phyloP scores from a whole-genome alignment of 2,888 invertebrate genomes.

The Hirudinaria manillensis region DNA sequence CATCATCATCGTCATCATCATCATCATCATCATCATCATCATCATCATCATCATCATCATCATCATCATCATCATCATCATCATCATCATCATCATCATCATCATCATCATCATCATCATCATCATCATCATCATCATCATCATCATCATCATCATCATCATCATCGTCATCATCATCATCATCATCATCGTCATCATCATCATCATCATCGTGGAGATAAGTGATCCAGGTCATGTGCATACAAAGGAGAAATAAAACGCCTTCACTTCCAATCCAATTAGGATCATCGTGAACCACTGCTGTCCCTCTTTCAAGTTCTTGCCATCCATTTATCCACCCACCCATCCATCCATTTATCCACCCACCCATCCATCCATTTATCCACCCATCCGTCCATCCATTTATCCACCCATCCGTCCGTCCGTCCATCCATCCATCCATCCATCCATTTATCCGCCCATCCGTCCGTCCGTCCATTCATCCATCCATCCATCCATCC shows the following conservation, averaged over 20 bases:
- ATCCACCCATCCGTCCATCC: too few relatives aligned
- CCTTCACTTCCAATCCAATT: neutral
- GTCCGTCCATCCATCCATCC: too few relatives aligned
- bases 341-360: too few relatives aligned
- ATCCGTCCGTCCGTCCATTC: neutral
- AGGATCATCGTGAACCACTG: neutral
- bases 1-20: neutral
- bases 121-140: constrained; percentile 26
- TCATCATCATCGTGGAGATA: neutral
- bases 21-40: constrained; percentile 26
- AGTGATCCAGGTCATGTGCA: too few relatives aligned
- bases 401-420: too few relatives aligned
- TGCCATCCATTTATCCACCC: too few relatives aligned
- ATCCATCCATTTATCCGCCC: too few relatives aligned
- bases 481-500: constrained; percentile 13
- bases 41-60: constrained; percentile 22
- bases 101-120: constrained; percentile 6
- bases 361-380: too few relatives aligned
- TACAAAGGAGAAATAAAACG: neutral
- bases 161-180: neutral
- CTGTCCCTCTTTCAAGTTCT: neutral
- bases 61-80: constrained; percentile 16
- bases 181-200: constrained; percentile 7
- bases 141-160: constrained; percentile 22
- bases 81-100: constrained; percentile 19